A percentile compares a stretch with the other conserved stretches of the same genome.
These are phyloP conservation scores for Zaprionus kolodkinae DNA, from an alignment of 1,140 invertebrate species.

Conservation along the genomic window DNA sequence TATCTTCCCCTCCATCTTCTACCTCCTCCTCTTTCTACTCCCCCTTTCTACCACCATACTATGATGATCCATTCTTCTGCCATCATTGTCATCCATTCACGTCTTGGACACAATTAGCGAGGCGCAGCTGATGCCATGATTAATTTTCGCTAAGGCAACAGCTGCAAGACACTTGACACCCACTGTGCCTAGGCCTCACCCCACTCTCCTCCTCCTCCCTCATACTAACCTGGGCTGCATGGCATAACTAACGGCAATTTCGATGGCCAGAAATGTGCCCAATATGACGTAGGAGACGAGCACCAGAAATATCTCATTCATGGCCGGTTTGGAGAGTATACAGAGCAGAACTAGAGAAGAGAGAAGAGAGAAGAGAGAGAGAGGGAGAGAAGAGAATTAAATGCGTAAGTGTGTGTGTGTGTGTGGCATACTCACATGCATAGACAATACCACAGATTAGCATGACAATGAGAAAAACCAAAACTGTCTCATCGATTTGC, in stretches of 20 bases:
- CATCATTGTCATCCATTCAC: slow-evolving; percentile 22
- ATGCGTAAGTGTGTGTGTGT: background rate
- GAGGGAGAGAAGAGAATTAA: background rate
- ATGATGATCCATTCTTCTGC: background rate
- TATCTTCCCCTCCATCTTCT: background rate
- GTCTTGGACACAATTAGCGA: slow-evolving; percentile 61
- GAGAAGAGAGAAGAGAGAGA: no score
- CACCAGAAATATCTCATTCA: slow-evolving; percentile 94
- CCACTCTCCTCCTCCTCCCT: background rate
- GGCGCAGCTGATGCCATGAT: slow-evolving; percentile 54
- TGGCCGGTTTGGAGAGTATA: slow-evolving; percentile 91
- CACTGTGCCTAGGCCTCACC: background rate
- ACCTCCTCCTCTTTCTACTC: background rate
- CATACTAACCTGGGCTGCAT: slow-evolving; percentile 84
- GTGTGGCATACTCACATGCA: slow-evolving; percentile 84
- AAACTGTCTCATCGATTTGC: slow-evolving; percentile 76
- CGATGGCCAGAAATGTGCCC: slow-evolving; percentile 89
- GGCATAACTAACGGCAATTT: slow-evolving; percentile 86
- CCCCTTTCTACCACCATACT: background rate
- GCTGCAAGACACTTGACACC: slow-evolving; percentile 25
- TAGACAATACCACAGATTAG: slow-evolving; percentile 85
- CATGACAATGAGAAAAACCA: slow-evolving; percentile 85
- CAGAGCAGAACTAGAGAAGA: slow-evolving; percentile 87
- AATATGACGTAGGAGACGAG: slow-evolving; percentile 92
- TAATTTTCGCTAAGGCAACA: slow-evolving; percentile 53